phyloP scores from a whole-genome alignment of 2,797 vertebrate species.

The Mareca strepera region DNA sequence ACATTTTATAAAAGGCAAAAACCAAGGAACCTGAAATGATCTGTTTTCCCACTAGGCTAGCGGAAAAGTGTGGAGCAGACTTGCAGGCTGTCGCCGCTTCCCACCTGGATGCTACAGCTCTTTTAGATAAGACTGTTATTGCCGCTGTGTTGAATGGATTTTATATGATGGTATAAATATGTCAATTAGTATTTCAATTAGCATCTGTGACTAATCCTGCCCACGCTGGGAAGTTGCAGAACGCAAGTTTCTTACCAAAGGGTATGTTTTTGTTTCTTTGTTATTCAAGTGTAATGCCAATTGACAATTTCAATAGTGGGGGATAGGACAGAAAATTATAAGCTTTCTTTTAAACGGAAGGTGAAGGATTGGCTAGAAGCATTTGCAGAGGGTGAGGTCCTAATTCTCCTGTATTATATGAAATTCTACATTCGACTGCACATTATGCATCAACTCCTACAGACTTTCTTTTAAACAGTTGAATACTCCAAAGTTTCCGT shows the following conservation, averaged over 20 bases:
- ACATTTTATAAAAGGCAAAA: neutral
- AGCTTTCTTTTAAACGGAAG: conserved; percentile 15
- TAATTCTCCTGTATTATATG: neutral
- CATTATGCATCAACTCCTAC: conserved; percentile 22
- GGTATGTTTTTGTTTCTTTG: conserved; percentile 45
- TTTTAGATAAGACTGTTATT: neutral
- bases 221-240: conserved; percentile 56
- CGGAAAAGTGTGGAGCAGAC: neutral
- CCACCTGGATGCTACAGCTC: conserved; percentile 13
- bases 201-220: conserved; percentile 67
- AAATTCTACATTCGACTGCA: conserved; percentile 33
- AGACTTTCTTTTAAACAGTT: neutral
- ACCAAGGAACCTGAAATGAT: neutral
- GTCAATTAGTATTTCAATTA: conserved; percentile 52
- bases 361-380: conserved; percentile 2
- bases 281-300: neutral
- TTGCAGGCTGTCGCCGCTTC: neutral
- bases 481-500: neutral
- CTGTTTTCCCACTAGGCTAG: neutral
- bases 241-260: conserved; percentile 41
- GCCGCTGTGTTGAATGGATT: conserved; percentile 21
- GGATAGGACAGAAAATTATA: conserved; percentile 41
- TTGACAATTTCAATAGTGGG: conserved; percentile 30
- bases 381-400: conserved; percentile 17
- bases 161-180: conserved; percentile 32